These are phyloP conservation scores for Drosophila chauvacae DNA, from an alignment of 1,140 invertebrate species.

Conservation along the genomic window DNA sequence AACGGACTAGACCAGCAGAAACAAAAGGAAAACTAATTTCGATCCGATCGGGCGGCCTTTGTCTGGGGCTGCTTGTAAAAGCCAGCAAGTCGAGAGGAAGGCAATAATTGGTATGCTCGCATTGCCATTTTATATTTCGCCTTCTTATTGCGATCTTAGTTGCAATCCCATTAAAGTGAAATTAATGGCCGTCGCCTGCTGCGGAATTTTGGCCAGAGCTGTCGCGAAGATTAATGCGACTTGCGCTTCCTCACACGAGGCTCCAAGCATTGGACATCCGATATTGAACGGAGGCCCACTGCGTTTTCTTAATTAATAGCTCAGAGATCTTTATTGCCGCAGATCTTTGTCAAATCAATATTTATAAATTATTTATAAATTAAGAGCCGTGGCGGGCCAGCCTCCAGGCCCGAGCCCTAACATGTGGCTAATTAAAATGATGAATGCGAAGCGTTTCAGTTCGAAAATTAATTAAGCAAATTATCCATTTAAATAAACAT, in stretches of 20 bases:
- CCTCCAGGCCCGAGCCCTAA: conserved; percentile 23
- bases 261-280: conserved; percentile 22
- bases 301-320: conserved; percentile 66
- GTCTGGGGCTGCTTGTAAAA: conserved; percentile 42
- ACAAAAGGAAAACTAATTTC: conserved; percentile 71
- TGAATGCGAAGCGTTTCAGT: conserved; percentile 68
- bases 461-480: conserved; percentile 67
- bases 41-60: conserved; percentile 69
- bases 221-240: conserved; percentile 63
- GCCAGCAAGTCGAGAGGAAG: conserved; percentile 25
- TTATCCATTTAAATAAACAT: conserved; percentile 65
- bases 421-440: conserved; percentile 69
- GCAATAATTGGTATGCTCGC: conserved; percentile 42
- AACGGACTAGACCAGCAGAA: conserved; percentile 47
- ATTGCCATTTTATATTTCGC: conserved; percentile 28
- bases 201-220: conserved; percentile 36
- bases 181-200: conserved; percentile 64
- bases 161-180: conserved; percentile 57
- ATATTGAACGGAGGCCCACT: conserved; percentile 21
- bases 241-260: conserved; percentile 40
- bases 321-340: conserved; percentile 56
- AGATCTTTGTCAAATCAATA: conserved; percentile 62
- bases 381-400: conserved; percentile 22
- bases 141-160: conserved; percentile 12
- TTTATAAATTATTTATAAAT: conserved; percentile 80